phyloP scores from a whole-genome alignment of 1,140 invertebrate genomes.

The Eupeodes corollae region DNA sequence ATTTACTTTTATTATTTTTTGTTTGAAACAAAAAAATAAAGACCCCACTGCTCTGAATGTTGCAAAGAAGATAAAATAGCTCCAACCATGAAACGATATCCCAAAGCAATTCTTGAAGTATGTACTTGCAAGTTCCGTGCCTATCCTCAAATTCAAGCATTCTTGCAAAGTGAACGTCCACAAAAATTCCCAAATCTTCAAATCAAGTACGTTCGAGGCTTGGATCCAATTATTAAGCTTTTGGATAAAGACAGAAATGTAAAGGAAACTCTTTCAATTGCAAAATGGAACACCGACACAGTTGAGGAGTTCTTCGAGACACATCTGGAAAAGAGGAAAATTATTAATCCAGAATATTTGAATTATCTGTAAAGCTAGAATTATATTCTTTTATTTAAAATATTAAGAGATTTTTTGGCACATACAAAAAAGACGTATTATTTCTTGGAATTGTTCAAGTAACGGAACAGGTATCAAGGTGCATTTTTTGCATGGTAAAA shows the following conservation, averaged over 20 bases:
- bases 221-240: slow-evolving; percentile 87
- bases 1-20: neutral
- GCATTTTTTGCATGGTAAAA: too few species aligned
- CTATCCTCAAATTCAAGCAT: slow-evolving; percentile 93
- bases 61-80: slow-evolving; percentile 56
- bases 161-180: slow-evolving; percentile 79
- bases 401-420: too few species aligned
- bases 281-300: slow-evolving; percentile 94
- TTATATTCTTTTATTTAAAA: too few species aligned
- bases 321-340: slow-evolving; percentile 52
- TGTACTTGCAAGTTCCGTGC: slow-evolving; percentile 92
- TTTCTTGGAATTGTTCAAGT: too few species aligned
- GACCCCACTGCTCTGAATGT: slow-evolving; percentile 65
- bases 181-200: slow-evolving; percentile 77
- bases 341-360: too few species aligned
- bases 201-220: slow-evolving; percentile 79
- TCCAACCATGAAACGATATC: slow-evolving; percentile 56
- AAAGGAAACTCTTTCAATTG: slow-evolving; percentile 80
- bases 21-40: slow-evolving; percentile 25
- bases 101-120: slow-evolving; percentile 78
- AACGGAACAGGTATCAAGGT: too few species aligned
- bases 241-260: slow-evolving; percentile 71
- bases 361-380: too few species aligned
- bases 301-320: slow-evolving; percentile 88
- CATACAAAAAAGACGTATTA: too few species aligned